Percentiles rank a stretch among this genome's conserved stretches.
These are phyloP conservation scores for Dysidea cf. avara DNA, from an alignment of 37 sponge, comb jelly and placozoan genomes.

Conservation along the genomic window DNA sequence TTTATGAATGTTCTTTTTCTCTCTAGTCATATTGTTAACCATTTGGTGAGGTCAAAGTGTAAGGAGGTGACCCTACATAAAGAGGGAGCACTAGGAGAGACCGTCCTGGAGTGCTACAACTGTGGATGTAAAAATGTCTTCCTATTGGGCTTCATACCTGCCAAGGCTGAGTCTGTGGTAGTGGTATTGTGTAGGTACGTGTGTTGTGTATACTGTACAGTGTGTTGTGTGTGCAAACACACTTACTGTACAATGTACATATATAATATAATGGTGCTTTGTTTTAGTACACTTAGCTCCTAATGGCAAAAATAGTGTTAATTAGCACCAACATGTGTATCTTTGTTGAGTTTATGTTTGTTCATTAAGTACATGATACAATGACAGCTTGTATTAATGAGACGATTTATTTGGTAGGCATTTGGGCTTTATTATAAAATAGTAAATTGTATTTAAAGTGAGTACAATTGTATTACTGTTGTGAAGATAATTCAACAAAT, in stretches of 20 bases:
- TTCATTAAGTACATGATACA: no score
- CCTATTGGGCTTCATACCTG: constrained; percentile 94
- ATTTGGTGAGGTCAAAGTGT: constrained; percentile 85
- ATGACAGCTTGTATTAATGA: no score
- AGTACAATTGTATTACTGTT: no score
- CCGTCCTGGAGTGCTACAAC: constrained; percentile 97
- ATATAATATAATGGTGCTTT: neutral
- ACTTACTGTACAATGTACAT: neutral
- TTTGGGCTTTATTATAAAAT: no score
- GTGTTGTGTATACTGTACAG: neutral
- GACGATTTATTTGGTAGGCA: no score
- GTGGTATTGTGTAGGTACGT: constrained; percentile 84
- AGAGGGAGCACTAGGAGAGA: constrained; percentile 95
- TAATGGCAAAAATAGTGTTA: no score
- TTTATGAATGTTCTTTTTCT: neutral
- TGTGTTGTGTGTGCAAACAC: neutral
- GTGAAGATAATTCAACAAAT: no score
- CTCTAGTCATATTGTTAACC: constrained; percentile 90
- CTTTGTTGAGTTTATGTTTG: no score
- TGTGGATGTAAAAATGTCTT: constrained; percentile 95
- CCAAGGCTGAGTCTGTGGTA: constrained; percentile 97
- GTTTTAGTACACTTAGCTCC: neutral
- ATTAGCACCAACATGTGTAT: no score
- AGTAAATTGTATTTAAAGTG: no score
- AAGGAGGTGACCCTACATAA: constrained; percentile 95